Base-by-base conservation (phyloP, 2,113 vertebrate genomes). In the Tychaedon coryphoeus region DNA sequence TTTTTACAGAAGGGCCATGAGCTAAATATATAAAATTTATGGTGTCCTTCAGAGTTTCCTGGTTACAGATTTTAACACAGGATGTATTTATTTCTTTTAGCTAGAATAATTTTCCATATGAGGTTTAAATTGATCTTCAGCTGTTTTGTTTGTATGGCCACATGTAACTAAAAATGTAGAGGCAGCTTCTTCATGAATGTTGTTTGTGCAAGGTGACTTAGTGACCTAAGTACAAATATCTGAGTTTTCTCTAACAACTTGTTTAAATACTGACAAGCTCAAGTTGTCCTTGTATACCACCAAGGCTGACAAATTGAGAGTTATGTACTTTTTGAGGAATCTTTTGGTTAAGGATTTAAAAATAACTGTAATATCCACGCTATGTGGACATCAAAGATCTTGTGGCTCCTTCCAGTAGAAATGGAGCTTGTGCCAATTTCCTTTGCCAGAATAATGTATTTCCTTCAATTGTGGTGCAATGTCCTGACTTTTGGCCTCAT, bases 391-490 rank as follows among this genome's bases (percentile, higher is more conserved):
- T 96, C 92, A 97, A 97, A 94, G 82, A 29, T 86, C 40, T 51
- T 7, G 26, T 86, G 78, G 90, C 83, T 92, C 78, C 90, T 97
- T 95, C 71, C 88, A 93, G 72, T 83, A 92, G 78, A 92, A 88
- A 74, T 51, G 48, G 66, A 73, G 53, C 54, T 92, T 77, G 85
- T 47, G 86, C 70, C 94, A 48, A 73, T 93, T 97, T 96, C 92
- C 94, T 97, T 92, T 94, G 85, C 92, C 94, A 95, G 72, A 96
- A 93, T 93, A 92, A 79, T 67, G 67, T 67, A 76, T 95, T 97
- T 97, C 93, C 95, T 96, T 94, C 95, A 95, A 92, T 94, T 97
- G 92, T 95, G 92, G 86, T 84, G 57, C 73, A 67, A 11, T 85
- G 80, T 93, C 88, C 86, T 95, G 95, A 93, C 94, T 97, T 92